Evolutionary conservation across 1,140 invertebrate species (phyloP).

Genomic region (Dysdera silvatica): DNA sequence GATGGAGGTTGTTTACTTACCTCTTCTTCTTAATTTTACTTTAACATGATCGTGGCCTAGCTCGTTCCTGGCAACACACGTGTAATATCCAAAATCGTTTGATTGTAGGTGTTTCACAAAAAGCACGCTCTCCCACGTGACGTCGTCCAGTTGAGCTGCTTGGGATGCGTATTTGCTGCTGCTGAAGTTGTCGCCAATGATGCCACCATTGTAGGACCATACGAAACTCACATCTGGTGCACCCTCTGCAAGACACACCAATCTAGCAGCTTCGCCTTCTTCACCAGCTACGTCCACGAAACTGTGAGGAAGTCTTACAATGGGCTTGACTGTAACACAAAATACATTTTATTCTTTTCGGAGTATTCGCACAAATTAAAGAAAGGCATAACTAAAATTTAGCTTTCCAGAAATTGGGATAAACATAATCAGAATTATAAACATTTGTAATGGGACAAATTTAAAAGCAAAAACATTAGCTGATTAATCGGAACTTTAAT

Average conservation of each 20-base stretch:
- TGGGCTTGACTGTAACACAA: slow-evolving; percentile 61
- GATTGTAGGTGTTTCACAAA: slow-evolving; percentile 70
- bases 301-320: slow-evolving; percentile 73
- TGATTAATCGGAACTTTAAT: too few species aligned
- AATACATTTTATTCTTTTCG: neutral
- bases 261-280: slow-evolving; percentile 65
- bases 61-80: slow-evolving; percentile 77
- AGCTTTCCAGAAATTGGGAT: too few species aligned
- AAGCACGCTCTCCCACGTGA: slow-evolving; percentile 68
- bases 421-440: too few species aligned
- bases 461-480: too few species aligned
- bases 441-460: too few species aligned
- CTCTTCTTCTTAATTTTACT: slow-evolving; percentile 74
- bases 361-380: too few species aligned
- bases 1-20: slow-evolving; percentile 39
- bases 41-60: slow-evolving; percentile 66
- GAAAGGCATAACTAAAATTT: too few species aligned
- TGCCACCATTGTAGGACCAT: slow-evolving; percentile 61
- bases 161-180: slow-evolving; percentile 59
- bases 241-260: slow-evolving; percentile 71
- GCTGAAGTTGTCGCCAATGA: slow-evolving; percentile 41
- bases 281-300: slow-evolving; percentile 78
- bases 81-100: slow-evolving; percentile 80
- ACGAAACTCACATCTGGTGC: slow-evolving; percentile 72
- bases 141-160: slow-evolving; percentile 46